Conservation (phyloP, 2,797 vertebrate genomes). For the Eulemur mongoz region DNA sequence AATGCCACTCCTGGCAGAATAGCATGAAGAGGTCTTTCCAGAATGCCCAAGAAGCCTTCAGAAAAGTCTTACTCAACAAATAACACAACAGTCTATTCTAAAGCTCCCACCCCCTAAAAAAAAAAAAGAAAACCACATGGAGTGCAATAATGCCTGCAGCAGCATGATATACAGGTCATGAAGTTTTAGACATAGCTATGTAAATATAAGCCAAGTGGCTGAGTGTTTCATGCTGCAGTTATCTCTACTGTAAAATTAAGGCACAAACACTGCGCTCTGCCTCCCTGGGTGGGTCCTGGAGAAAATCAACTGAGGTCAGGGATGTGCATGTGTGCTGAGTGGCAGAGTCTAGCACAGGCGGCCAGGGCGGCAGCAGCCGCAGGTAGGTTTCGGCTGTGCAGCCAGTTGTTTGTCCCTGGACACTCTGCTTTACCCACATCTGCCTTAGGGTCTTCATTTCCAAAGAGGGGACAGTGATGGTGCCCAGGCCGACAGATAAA, state of each 20-base stretch:
- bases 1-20: neutral
- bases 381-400: neutral
- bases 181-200: neutral
- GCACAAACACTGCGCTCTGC: neutral
- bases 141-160: neutral
- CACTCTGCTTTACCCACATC: neutral
- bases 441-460: neutral
- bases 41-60: constrained; percentile 5
- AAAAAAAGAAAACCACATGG: neutral
- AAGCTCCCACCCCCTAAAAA: neutral
- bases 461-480: neutral
- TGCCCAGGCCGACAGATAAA: neutral
- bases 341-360: fast-evolving
- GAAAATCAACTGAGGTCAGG: neutral
- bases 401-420: no score
- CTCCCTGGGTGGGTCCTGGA: neutral
- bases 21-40: neutral
- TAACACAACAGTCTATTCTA: neutral
- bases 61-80: neutral
- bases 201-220: neutral
- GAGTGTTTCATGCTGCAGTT: neutral
- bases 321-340: fast-evolving
- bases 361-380: neutral
- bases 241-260: neutral
- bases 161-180: neutral